Evolutionary conservation across 2,113 vertebrate genomes (phyloP).

Genomic region (Cathartes aura): DNA sequence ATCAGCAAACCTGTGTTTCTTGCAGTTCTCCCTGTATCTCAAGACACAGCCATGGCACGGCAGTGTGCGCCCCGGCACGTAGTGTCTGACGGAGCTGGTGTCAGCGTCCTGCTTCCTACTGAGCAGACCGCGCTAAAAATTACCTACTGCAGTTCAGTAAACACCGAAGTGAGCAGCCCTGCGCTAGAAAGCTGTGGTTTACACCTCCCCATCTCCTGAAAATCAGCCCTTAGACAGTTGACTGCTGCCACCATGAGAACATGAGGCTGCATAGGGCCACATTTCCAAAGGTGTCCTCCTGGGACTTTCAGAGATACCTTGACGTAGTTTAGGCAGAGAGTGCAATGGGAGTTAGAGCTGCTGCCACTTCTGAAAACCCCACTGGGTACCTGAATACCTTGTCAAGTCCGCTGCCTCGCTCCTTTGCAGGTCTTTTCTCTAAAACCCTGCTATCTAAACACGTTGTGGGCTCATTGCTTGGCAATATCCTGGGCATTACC

Average conservation of each 20-base stretch:
- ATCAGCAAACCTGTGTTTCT: neutral
- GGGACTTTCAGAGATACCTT: neutral
- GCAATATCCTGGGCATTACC: neutral
- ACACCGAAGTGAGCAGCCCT: neutral
- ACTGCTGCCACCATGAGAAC: neutral
- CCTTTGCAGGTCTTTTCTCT: neutral
- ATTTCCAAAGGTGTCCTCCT: neutral
- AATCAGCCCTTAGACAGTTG: neutral
- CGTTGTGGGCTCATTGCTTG: neutral
- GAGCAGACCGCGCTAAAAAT: neutral
- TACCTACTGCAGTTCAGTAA: neutral
- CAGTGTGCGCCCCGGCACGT: neutral
- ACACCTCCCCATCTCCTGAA: neutral
- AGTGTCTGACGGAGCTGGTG: neutral
- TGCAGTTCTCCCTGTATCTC: neutral
- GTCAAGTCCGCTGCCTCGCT: neutral
- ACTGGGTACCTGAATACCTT: neutral
- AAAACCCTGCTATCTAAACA: neutral
- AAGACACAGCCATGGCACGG: accelerated
- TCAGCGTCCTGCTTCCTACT: neutral
- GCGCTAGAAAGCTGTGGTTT: neutral
- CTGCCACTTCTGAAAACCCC: neutral
- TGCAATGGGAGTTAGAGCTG: neutral
- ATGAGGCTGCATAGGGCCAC: accelerated
- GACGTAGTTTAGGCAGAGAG: neutral